phyloP scores from a whole-genome alignment of 1,140 invertebrate species.

The Zaprionus vittiger region DNA sequence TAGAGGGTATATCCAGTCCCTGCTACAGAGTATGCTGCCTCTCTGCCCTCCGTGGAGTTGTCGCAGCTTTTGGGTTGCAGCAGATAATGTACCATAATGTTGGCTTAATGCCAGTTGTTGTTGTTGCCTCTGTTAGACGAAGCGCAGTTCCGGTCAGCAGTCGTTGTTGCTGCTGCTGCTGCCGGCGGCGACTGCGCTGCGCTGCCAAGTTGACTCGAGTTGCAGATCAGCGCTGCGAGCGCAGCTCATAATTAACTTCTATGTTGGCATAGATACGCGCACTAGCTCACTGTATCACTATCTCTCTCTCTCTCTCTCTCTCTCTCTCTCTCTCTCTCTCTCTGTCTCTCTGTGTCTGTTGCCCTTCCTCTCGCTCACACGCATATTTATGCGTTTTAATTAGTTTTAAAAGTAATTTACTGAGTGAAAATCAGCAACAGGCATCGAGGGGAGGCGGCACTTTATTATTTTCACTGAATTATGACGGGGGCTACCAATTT shows the following conservation, averaged over 20 bases:
- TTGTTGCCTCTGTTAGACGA: constrained; percentile 53
- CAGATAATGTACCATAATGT: constrained; percentile 75
- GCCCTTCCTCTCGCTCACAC: neutral
- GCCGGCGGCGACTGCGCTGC: constrained; percentile 1
- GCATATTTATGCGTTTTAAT: constrained; percentile 69
- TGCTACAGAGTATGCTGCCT: neutral
- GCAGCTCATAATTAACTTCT: constrained; percentile 57
- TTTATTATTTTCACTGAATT: constrained; percentile 62
- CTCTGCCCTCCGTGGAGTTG: constrained; percentile 39
- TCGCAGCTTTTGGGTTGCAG: constrained; percentile 46
- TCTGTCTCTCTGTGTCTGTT: neutral
- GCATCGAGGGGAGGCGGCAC: constrained; percentile 5
- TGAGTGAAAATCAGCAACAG: constrained; percentile 28
- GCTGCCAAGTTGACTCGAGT: constrained; percentile 20
- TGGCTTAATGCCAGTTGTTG: constrained; percentile 56
- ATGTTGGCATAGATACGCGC: constrained; percentile 39
- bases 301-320: neutral
- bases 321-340: neutral
- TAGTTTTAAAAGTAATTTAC: constrained; percentile 64
- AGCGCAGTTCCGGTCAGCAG: constrained; percentile 70
- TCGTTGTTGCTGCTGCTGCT: neutral
- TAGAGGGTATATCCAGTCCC: neutral
- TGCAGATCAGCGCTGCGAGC: constrained; percentile 33
- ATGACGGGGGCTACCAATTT: constrained; percentile 43
- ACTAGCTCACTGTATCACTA: neutral